Conservation (phyloP, 2,113 vertebrate species). For the Sporophila hypoxantha region DNA sequence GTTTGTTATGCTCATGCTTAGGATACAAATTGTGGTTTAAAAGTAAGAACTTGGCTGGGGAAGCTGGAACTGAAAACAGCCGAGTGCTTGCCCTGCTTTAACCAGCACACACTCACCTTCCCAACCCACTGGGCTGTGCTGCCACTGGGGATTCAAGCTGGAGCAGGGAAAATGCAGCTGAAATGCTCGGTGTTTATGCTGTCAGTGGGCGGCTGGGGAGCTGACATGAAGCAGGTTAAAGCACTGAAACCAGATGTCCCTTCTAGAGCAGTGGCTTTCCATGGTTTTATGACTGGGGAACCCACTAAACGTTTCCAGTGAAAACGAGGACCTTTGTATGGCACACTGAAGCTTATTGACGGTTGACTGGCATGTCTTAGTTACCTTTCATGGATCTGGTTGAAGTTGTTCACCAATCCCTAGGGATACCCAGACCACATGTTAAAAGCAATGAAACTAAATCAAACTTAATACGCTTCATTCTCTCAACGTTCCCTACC, state of each 20-base stretch:
- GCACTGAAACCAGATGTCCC: not conserved
- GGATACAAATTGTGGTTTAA: not conserved
- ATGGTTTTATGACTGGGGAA: conserved; percentile 12
- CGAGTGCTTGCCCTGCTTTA: not conserved
- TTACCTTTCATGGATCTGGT: not conserved
- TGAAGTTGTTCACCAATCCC: not conserved
- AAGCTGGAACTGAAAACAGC: not conserved
- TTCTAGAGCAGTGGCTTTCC: conserved; percentile 7
- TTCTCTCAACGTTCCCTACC: not conserved
- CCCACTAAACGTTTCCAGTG: not conserved
- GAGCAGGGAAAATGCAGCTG: not conserved
- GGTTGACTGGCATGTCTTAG: not conserved
- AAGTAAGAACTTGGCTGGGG: accelerated
- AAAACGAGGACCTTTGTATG: not conserved
- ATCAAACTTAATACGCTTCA: not conserved
- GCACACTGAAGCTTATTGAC: not conserved
- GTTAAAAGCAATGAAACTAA: not conserved
- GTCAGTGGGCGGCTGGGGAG: not conserved
- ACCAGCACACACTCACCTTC: not conserved
- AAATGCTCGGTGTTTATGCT: not conserved
- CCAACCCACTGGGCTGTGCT: accelerated
- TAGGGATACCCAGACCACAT: not conserved
- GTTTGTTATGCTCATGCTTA: not conserved
- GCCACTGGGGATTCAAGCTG: not conserved
- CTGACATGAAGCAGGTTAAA: conserved; percentile 32